A percentile compares a stretch with the other conserved stretches of the same genome.
phyloP scores from a whole-genome alignment of 2,888 invertebrate species.

The Euspilapteryx auroguttella region DNA sequence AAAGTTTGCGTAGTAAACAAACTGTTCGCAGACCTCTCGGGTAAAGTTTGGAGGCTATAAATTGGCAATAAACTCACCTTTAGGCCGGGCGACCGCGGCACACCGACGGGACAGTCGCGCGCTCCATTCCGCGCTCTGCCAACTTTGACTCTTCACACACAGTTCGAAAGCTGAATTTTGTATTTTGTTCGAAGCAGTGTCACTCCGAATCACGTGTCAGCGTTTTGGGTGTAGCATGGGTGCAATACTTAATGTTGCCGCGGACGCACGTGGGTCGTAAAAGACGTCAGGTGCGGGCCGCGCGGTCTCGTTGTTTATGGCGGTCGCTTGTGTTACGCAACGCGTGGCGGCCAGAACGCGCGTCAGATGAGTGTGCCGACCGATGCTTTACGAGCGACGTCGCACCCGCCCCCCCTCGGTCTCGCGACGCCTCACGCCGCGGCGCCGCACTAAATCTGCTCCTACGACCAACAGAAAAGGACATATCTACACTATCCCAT shows the following conservation, averaged over 20 bases:
- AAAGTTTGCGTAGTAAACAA: conserved; percentile 43
- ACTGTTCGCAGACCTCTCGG: conserved; percentile 27
- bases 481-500: conserved; percentile 35
- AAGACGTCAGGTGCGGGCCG: conserved; percentile 29
- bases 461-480: conserved; percentile 45
- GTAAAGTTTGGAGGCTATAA: conserved; percentile 39
- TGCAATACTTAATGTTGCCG: conserved; percentile 42
- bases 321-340: conserved; percentile 38
- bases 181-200: neutral
- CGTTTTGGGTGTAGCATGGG: conserved; percentile 52
- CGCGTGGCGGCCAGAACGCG: conserved; percentile 58
- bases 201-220: neutral
- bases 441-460: conserved; percentile 57
- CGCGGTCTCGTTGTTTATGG: conserved; percentile 55
- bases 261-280: conserved; percentile 37
- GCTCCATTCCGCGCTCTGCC: conserved; percentile 44
- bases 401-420: conserved; percentile 35
- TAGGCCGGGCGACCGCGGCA: conserved; percentile 45
- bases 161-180: conserved; percentile 17
- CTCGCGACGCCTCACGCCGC: conserved; percentile 51
- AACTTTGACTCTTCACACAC: conserved; percentile 54
- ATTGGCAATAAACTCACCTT: conserved; percentile 58
- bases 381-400: conserved; percentile 58
- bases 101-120: conserved; percentile 46
- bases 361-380: conserved; percentile 59